Evolutionary conservation across 2,797 vertebrate genomes (phyloP).

Genomic region (Falco peregrinus): DNA sequence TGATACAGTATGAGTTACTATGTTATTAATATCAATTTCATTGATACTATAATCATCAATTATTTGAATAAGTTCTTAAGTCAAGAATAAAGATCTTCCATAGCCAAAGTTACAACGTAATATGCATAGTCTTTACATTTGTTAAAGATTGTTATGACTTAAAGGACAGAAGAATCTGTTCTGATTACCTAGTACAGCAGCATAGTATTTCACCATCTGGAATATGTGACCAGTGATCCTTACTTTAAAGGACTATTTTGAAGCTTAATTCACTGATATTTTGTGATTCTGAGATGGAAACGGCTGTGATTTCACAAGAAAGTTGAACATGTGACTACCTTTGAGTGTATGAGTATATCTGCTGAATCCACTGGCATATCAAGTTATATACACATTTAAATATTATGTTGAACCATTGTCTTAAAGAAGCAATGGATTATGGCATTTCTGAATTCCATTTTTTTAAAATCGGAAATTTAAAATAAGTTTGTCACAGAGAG

Average conservation of each 20-base stretch:
- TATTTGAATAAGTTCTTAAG: background rate
- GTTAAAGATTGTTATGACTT: background rate
- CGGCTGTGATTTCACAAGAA: background rate
- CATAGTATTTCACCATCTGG: background rate
- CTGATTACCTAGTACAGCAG: background rate
- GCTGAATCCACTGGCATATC: background rate
- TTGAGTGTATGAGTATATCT: background rate
- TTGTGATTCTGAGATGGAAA: background rate
- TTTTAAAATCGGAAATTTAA: background rate
- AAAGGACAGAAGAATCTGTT: background rate
- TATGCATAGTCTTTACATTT: background rate
- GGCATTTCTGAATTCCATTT: background rate
- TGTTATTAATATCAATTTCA: background rate
- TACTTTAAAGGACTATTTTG: background rate
- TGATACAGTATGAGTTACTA: background rate
- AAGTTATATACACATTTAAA: background rate
- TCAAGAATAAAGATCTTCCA: background rate
- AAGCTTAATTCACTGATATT: background rate
- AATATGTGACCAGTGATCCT: background rate
- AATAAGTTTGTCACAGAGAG: background rate
- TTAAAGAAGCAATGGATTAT: background rate
- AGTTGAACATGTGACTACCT: background rate
- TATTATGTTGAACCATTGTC: background rate
- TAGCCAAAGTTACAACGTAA: background rate
- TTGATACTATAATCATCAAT: background rate